A percentile compares a stretch with the other conserved stretches of the same genome.
These are phyloP conservation scores for Notiomystis cincta DNA, from an alignment of 2,113 vertebrate species.

Conservation along the genomic window DNA sequence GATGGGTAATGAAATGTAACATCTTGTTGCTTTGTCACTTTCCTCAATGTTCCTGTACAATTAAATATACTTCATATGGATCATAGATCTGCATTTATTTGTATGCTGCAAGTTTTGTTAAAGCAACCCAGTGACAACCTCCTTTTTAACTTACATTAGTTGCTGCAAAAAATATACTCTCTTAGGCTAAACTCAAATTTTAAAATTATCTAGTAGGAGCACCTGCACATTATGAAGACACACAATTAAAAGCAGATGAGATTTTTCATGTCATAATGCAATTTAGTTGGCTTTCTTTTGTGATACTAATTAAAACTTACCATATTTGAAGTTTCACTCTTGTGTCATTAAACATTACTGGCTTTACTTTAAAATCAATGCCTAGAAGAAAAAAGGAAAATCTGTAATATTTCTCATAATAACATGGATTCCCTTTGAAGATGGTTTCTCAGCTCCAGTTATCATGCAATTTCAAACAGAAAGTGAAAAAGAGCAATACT, in stretches of 20 bases:
- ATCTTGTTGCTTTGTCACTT: background rate
- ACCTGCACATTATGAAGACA: background rate
- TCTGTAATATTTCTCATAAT: background rate
- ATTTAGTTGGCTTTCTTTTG: background rate
- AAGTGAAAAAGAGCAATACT: background rate
- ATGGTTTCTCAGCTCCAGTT: background rate
- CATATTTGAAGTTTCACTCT: constrained; percentile 75
- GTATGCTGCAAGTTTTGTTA: background rate
- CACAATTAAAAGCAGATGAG: background rate
- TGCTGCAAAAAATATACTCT: background rate
- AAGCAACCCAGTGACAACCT: background rate
- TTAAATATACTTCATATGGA: background rate
- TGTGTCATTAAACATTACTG: constrained; percentile 48
- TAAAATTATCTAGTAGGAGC: background rate
- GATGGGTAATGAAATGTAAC: background rate
- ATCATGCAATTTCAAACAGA: background rate
- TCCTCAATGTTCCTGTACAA: background rate
- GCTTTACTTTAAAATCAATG: constrained; percentile 75
- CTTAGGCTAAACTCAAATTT: background rate
- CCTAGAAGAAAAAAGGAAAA: constrained; percentile 57
- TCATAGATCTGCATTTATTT: background rate
- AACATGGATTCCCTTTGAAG: background rate
- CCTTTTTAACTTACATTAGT: background rate
- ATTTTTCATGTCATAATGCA: background rate
- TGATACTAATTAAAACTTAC: constrained; percentile 55